Evolutionary conservation across 2,113 vertebrate genomes (phyloP).

Genomic region (Percopsis transmontana): DNA sequence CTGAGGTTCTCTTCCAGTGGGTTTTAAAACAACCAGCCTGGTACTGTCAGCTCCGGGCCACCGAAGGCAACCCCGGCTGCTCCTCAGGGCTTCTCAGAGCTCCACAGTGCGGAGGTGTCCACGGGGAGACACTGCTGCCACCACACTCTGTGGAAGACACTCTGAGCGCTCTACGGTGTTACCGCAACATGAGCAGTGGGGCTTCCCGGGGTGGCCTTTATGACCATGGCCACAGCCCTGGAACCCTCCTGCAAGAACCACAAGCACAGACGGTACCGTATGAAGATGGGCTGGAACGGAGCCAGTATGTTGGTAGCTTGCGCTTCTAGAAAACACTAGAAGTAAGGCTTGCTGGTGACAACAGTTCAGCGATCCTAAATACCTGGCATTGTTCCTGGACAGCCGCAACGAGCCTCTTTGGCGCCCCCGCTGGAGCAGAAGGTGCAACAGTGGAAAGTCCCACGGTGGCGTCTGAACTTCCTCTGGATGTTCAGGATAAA

Average conservation of each 20-base stretch:
- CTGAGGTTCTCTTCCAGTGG: too few relatives aligned
- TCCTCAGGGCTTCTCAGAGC: slow-evolving; percentile 71
- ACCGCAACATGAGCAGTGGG: slow-evolving; percentile 94
- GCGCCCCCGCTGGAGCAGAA: slow-evolving; percentile 93
- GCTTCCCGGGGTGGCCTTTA: slow-evolving; percentile 88
- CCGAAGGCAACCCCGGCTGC: not conserved
- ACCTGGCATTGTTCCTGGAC: slow-evolving; percentile 93
- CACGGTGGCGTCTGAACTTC: slow-evolving; percentile 78
- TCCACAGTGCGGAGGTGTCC: slow-evolving; percentile 83
- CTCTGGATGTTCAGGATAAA: slow-evolving; percentile 82
- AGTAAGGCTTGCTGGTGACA: too few relatives aligned
- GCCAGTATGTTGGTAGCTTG: too few relatives aligned
- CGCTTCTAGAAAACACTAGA: too few relatives aligned
- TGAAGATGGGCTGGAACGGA: not conserved
- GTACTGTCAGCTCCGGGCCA: too few relatives aligned
- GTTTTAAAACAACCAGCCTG: too few relatives aligned
- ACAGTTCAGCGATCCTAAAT: too few relatives aligned
- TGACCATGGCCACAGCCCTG: slow-evolving; percentile 93
- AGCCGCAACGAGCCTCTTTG: slow-evolving; percentile 87
- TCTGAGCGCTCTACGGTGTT: slow-evolving; percentile 81
- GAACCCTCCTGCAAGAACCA: slow-evolving; percentile 84
- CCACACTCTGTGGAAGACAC: slow-evolving; percentile 71
- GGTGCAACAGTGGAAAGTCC: slow-evolving; percentile 90
- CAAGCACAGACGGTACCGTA: slow-evolving; percentile 9
- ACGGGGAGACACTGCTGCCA: slow-evolving; percentile 45